These are phyloP conservation scores for Xyliphius kryptos DNA, from an alignment of 2,113 vertebrate genomes.

Conservation along the genomic window DNA sequence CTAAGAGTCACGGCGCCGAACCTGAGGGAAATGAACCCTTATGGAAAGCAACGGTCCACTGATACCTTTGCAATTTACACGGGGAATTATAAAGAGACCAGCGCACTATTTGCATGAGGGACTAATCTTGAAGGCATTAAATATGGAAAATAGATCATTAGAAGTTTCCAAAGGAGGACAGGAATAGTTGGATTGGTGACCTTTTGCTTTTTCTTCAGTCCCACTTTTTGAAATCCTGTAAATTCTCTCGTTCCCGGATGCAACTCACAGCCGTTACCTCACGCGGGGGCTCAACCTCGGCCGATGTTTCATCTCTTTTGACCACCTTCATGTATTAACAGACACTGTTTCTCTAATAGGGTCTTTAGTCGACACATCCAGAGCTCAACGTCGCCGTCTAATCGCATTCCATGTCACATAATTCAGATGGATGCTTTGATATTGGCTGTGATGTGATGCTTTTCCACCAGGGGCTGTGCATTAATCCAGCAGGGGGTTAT, in stretches of 20 bases:
- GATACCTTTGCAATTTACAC: slow-evolving; percentile 25
- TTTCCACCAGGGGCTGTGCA: too few species aligned
- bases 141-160: slow-evolving; percentile 44
- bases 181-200: neutral
- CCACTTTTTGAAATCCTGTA: slow-evolving; percentile 21
- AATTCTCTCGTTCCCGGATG: neutral
- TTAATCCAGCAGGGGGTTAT: too few species aligned
- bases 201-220: slow-evolving; percentile 21
- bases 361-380: slow-evolving; percentile 34
- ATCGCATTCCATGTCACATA: slow-evolving; percentile 12
- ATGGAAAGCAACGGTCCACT: slow-evolving; percentile 27
- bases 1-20: slow-evolving; percentile 18
- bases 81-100: slow-evolving; percentile 38
- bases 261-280: neutral
- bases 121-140: slow-evolving; percentile 35
- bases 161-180: slow-evolving; percentile 4
- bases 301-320: slow-evolving; percentile 14
- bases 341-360: slow-evolving; percentile 13
- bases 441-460: slow-evolving; percentile 17
- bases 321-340: slow-evolving; percentile 24
- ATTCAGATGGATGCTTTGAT: slow-evolving; percentile 26
- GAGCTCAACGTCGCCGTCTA: slow-evolving; percentile 29
- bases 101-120: slow-evolving; percentile 40
- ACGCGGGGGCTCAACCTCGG: slow-evolving; percentile 20
- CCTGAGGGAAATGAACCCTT: slow-evolving; percentile 36